These are phyloP conservation scores for Amblyopsis rosae DNA, from an alignment of 2,113 vertebrate genomes.

Conservation along the genomic window DNA sequence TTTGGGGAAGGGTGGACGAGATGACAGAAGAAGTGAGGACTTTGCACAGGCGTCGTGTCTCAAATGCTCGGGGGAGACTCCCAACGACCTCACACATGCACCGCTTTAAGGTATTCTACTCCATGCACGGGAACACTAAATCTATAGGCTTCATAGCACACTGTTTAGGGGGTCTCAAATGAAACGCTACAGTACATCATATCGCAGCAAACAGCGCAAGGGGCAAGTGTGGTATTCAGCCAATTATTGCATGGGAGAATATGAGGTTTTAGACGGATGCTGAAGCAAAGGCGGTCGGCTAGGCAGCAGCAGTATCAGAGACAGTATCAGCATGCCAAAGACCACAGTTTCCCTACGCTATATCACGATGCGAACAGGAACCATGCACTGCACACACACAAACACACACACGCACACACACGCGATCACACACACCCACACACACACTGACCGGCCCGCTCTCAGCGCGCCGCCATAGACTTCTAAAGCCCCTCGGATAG, in stretches of 20 bases:
- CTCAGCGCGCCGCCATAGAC: slow-evolving; percentile 47
- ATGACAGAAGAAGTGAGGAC: slow-evolving; percentile 42
- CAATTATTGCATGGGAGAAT: neutral
- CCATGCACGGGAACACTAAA: slow-evolving; percentile 20
- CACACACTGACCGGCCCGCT: slow-evolving; percentile 27
- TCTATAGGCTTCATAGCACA: slow-evolving; percentile 5
- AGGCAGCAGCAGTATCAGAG: neutral
- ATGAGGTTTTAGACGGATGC: slow-evolving; percentile 4
- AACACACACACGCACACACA: slow-evolving; percentile 11
- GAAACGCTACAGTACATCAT: slow-evolving; percentile 11
- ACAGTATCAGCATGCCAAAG: slow-evolving; percentile 24
- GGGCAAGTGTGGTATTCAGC: slow-evolving; percentile 9
- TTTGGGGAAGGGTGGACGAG: slow-evolving; percentile 5
- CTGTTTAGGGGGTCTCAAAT: slow-evolving; percentile 21
- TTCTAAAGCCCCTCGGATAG: slow-evolving; percentile 42
- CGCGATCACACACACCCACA: slow-evolving; percentile 1
- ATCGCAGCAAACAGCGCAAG: neutral
- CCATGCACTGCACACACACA: neutral
- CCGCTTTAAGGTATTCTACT: slow-evolving; percentile 22
- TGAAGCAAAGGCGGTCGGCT: slow-evolving; percentile 20
- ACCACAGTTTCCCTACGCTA: slow-evolving; percentile 29
- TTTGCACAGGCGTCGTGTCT: slow-evolving; percentile 39
- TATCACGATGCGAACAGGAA: slow-evolving; percentile 3
- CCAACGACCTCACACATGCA: slow-evolving; percentile 26
- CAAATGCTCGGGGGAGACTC: slow-evolving; percentile 39